A percentile compares a stretch with the other conserved stretches of the same genome.
These are phyloP conservation scores for Phalacrocorax pelagicus DNA, from an alignment of 2,113 vertebrate species.

Conservation along the genomic window DNA sequence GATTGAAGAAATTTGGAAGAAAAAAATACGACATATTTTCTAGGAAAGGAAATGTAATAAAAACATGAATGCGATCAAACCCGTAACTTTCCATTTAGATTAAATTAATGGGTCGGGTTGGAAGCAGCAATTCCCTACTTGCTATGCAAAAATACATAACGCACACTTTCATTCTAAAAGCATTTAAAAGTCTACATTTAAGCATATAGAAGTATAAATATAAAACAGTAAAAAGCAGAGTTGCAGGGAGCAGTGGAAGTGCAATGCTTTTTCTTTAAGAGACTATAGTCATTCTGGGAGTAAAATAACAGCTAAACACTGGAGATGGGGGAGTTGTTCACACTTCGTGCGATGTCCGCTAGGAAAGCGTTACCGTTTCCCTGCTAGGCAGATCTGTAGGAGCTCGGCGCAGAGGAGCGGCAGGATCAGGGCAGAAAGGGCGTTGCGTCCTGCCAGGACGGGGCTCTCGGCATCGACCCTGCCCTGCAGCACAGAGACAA, in stretches of 20 bases:
- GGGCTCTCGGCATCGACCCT: rapidly evolving
- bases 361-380: rapidly evolving
- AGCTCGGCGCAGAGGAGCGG: background rate
- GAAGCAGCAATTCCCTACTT: background rate
- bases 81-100: background rate
- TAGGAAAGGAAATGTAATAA: background rate
- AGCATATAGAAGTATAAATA: background rate
- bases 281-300: background rate
- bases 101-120: background rate
- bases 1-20: background rate
- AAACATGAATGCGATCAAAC: background rate
- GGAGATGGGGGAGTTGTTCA: background rate
- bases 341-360: rapidly evolving
- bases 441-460: background rate
- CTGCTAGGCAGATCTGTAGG: rapidly evolving
- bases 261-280: background rate
- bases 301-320: background rate
- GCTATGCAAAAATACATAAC: background rate
- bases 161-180: background rate
- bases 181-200: background rate
- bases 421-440: background rate
- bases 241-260: background rate
- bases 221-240: background rate
- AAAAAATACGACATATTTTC: background rate
- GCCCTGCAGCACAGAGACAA: background rate